Base-by-base conservation (phyloP, 1,140 invertebrate species). In the Apocrypta bakeri region DNA sequence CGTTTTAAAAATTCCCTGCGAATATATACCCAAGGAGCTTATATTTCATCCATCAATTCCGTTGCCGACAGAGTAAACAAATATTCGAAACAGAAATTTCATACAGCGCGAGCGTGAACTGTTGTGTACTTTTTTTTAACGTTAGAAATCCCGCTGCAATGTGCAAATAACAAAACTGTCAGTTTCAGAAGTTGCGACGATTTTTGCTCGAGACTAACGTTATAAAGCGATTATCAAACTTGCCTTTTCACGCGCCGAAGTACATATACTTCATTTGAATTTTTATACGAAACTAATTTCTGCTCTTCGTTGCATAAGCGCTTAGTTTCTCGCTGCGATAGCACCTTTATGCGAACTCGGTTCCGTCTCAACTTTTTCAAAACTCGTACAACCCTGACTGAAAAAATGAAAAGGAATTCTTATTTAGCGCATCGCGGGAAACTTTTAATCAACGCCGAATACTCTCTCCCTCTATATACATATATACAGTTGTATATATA, bases 381-480 rank as follows among this genome's bases (percentile, higher is more conserved):
- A 37, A 9, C 33, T 37, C 9, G 33, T 9, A 37, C 33, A 9
- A 9, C 33, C 33, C 3, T 37, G 48, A 14, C 21, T 17, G 17
- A 4, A 21, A 14, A 56, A 71, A 61, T 79, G 25, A 79, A 72
- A 72, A 72, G 48, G 17, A 72, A 72, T 61, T 56, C 24, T 68
- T 21, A 17, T n/a, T n/a, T 48, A 61, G 61, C 24, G 71, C 7
- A 12, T 21, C 25, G 4, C 21, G 56, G 56, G 2, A 76, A 63
- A 69, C 66, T 37, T 81, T 81, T 81, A 81, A 81, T 76, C 80
- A 69, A 63, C n/a, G 33, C 4, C 66, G 71, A 74, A 64, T 29
- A 31, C 24, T 71, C 40, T 69, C 24, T 79, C n/a, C n/a, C n/a
- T n/a, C n/a, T n/a, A n/a, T n/a, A n/a, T n/a, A n/a, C n/a, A n/a